These are phyloP conservation scores for Leucophenga maculata DNA, from an alignment of 2,888 invertebrate genomes.

Conservation along the genomic window DNA sequence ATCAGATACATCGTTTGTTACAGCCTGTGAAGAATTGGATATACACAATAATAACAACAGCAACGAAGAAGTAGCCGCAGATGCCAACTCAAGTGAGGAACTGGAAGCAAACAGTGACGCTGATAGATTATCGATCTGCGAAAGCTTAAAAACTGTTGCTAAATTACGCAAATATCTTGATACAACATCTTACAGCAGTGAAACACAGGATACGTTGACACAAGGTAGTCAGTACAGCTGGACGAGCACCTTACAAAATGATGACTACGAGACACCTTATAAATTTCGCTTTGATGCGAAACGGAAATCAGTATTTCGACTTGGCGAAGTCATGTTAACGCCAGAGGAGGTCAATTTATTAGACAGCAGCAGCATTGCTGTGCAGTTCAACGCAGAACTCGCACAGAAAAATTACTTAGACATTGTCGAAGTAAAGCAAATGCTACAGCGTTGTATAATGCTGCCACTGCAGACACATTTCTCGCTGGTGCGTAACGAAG, in stretches of 20 bases:
- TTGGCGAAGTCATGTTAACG: background rate
- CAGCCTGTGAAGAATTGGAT: conserved; percentile 29
- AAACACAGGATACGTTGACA: too few relatives aligned
- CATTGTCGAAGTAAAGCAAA: conserved; percentile 65
- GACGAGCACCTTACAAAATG: too few relatives aligned
- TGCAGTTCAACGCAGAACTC: background rate
- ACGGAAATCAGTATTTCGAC: background rate
- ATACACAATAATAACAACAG: conserved; percentile 38
- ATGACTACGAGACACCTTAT: too few relatives aligned
- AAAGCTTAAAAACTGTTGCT: too few relatives aligned
- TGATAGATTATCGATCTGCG: too few relatives aligned
- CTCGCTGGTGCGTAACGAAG: conserved; percentile 81
- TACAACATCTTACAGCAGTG: background rate
- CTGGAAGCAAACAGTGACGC: too few relatives aligned
- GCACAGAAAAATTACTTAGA: background rate
- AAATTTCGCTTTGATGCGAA: background rate
- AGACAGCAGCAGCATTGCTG: too few relatives aligned
- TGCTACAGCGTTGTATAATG: conserved; percentile 79
- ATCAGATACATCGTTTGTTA: conserved; percentile 45
- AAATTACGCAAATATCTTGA: background rate
- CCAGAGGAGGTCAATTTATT: background rate
- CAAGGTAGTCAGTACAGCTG: too few relatives aligned
- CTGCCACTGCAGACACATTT: conserved; percentile 80
- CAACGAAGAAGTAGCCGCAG: too few relatives aligned
- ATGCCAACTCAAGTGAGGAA: conserved; percentile 21